These are phyloP conservation scores for Siniperca obscura DNA, from an alignment of 2,797 vertebrate genomes.

Conservation along the genomic window DNA sequence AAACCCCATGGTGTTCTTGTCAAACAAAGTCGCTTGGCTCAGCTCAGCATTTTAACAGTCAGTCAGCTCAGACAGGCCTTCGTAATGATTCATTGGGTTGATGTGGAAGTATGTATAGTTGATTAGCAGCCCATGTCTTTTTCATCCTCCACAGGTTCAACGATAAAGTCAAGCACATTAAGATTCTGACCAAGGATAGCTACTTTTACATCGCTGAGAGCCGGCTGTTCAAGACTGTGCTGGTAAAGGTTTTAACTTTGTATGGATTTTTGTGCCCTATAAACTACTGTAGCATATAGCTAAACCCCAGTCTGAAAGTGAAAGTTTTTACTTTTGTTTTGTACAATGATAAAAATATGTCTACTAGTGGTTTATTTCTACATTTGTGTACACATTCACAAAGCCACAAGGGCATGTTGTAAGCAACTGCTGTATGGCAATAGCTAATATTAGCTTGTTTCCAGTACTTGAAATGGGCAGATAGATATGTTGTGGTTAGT, in stretches of 20 bases:
- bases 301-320: neutral
- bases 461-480: neutral
- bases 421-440: slow-evolving; percentile 3
- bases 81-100: slow-evolving; percentile 50
- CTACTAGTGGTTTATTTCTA: slow-evolving; percentile 25
- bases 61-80: slow-evolving; percentile 39
- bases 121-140: slow-evolving; percentile 87
- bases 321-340: slow-evolving; percentile 9
- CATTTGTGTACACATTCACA: slow-evolving; percentile 7
- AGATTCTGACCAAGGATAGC: slow-evolving; percentile 95
- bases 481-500: neutral
- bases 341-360: slow-evolving; percentile 8
- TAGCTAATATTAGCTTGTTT: slow-evolving; percentile 10
- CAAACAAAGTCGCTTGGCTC: slow-evolving; percentile 38
- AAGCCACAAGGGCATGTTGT: slow-evolving; percentile 4
- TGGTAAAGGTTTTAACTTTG: slow-evolving; percentile 84
- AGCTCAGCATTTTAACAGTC: slow-evolving; percentile 44
- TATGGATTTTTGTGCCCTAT: slow-evolving; percentile 34
- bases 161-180: slow-evolving; percentile 97
- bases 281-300: slow-evolving; percentile 38
- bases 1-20: neutral
- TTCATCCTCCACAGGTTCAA: slow-evolving; percentile 93
- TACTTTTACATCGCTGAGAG: slow-evolving; percentile 95
- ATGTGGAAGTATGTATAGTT: slow-evolving; percentile 68
- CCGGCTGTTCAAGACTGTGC: slow-evolving; percentile 93